Conservation (phyloP, 2,888 invertebrate genomes). For the Saturnia pavonia region DNA sequence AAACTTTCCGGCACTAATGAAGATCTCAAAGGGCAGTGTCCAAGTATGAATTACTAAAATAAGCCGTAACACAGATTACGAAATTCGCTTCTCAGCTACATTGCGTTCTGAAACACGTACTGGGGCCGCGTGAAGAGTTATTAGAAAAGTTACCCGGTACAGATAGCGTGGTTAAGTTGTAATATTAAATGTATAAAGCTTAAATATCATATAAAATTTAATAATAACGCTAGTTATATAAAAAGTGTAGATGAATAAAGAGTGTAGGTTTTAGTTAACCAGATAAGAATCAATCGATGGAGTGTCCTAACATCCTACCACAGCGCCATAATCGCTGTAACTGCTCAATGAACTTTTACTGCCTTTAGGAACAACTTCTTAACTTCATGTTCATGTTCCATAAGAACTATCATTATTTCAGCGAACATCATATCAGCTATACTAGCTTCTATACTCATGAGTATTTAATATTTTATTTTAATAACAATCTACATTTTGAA, state of each 20-base stretch:
- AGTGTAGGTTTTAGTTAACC: background rate
- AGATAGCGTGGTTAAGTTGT: slow-evolving; percentile 3
- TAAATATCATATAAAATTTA: background rate
- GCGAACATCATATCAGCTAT: background rate
- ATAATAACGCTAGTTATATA: background rate
- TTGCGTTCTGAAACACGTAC: slow-evolving; percentile 1
- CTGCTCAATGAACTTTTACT: no score
- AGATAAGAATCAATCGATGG: background rate
- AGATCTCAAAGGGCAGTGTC: background rate
- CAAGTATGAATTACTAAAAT: background rate
- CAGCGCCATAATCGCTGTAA: no score
- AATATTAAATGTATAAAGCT: background rate
- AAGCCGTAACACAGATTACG: background rate
- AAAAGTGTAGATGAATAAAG: background rate
- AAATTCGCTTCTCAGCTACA: background rate
- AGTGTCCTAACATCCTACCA: no score
- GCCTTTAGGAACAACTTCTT: no score
- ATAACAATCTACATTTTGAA: slow-evolving; percentile 18
- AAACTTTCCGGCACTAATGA: background rate
- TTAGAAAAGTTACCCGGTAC: slow-evolving; percentile 12
- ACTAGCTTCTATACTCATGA: background rate
- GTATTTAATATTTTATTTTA: background rate
- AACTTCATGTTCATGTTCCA: no score
- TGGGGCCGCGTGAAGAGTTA: background rate
- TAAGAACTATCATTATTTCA: no score